Base-by-base conservation (phyloP, 2,113 vertebrate species). In the Myrmecophaga tridactyla region DNA sequence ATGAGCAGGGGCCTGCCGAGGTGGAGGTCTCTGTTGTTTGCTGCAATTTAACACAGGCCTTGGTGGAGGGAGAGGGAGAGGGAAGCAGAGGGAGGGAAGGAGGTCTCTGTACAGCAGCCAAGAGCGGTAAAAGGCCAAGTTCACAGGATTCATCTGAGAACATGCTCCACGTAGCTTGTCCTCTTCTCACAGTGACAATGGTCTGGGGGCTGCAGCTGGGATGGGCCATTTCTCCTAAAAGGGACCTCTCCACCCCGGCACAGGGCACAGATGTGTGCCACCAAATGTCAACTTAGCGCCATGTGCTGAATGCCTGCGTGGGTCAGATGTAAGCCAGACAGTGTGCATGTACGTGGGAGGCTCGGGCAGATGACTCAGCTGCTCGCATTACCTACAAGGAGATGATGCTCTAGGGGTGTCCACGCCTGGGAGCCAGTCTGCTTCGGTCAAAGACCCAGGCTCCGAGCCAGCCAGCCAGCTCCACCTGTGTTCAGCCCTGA, bases 321-420 rank as follows among this genome's bases (percentile, higher is more conserved):
- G 60, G 23, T 34, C 69, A 43, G 78, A 43, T 5, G 5, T 51
- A 58, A 58, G 56, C 56, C 56, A 21, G 56, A 23, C 56, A 58
- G 56, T 0, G 0, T 2, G 31, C 36, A n/a, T n/a, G 2, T 5
- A 48, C 6, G 2, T 14, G 13, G 70, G 4, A 7, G 15, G 36
- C 70, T 58, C 39, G 12, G 14, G 15, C 23, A 43, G 65, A 21
- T 10, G 14, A 15, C 3, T 0, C 34, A 21, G 51, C 14, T 0
- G 20, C 29, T 21, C 9, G 0, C 2, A 0, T n/a, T n/a, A 10
- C 72, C 63, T 15, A 18, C 13, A 53, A 20, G 56, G 51, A 84
- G 13, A 20, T 18, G 29, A 2, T 15, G 46, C 9, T 13, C 46
- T 10, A 11, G 43, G 6, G 15, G 13, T 14, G 1, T 34, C 39